Conservation (phyloP, 2,113 vertebrate species). For the Kryptolebias marmoratus region DNA sequence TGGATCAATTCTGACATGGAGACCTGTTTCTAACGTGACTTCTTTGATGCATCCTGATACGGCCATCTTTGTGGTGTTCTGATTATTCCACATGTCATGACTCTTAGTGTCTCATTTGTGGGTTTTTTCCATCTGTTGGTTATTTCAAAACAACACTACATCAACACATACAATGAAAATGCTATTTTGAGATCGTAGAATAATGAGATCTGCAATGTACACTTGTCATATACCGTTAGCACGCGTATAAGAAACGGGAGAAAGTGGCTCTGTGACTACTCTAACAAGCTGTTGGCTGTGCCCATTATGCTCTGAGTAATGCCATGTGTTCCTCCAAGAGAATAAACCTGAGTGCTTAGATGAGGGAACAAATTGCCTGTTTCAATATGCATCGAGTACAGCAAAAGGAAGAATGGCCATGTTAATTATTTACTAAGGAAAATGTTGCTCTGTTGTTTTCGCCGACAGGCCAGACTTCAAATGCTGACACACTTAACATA, state of each 20-base stretch:
- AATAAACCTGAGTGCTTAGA: conserved; percentile 59
- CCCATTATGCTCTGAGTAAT: conserved; percentile 44
- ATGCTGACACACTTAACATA: conserved; percentile 60
- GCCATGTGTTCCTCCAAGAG: conserved; percentile 54
- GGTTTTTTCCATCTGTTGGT: conserved; percentile 2
- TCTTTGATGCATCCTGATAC: conserved; percentile 29
- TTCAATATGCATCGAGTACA: conserved; percentile 66
- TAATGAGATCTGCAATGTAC: conserved; percentile 26
- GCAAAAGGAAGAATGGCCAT: conserved; percentile 46
- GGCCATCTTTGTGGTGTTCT: conserved; percentile 21
- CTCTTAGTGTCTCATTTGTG: conserved; percentile 12
- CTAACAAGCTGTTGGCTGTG: conserved; percentile 53
- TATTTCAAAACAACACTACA: conserved; percentile 20
- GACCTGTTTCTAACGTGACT: background rate
- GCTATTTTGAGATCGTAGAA: conserved; percentile 6
- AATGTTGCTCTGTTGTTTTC: conserved; percentile 63
- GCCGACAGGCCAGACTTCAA: conserved; percentile 67
- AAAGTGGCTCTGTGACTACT: conserved; percentile 15
- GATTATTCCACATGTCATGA: conserved; percentile 27
- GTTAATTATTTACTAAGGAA: conserved; percentile 71
- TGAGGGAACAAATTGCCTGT: conserved; percentile 64
- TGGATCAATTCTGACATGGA: conserved; percentile 9
- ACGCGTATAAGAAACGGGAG: conserved; percentile 22
- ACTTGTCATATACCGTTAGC: conserved; percentile 3
- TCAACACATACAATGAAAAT: background rate